Percentiles rank a stretch among this genome's conserved stretches.
These are phyloP conservation scores for Synanthedon andrenaeformis DNA, from an alignment of 2,888 invertebrate genomes.

Conservation along the genomic window DNA sequence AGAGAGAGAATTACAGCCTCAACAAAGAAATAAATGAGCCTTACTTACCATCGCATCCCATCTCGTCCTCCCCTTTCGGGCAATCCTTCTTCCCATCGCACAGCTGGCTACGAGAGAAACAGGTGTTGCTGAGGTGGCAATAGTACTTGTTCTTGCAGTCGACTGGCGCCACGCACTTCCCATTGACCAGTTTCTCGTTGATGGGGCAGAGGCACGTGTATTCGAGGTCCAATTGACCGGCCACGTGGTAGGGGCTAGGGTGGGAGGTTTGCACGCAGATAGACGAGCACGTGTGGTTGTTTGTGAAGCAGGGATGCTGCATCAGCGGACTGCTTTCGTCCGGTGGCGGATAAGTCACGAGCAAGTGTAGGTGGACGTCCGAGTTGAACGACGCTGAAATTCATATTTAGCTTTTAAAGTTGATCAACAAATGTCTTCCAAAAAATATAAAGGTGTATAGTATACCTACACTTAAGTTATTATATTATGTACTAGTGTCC, in stretches of 20 bases:
- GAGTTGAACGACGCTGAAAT: slow-evolving; percentile 63
- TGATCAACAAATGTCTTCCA: no score
- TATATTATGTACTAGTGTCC: no score
- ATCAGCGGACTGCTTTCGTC: slow-evolving; percentile 18
- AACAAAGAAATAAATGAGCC: background rate
- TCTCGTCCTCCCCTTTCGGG: slow-evolving; percentile 67
- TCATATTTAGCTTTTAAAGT: no score
- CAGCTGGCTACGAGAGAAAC: slow-evolving; percentile 32
- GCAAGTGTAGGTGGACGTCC: slow-evolving; percentile 41
- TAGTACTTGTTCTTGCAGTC: slow-evolving; percentile 61
- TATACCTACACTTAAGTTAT: no score
- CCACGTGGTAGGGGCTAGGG: slow-evolving; percentile 8
- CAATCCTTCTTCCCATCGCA: slow-evolving; percentile 71
- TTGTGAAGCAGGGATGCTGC: slow-evolving; percentile 69
- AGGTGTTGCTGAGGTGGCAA: slow-evolving; percentile 54
- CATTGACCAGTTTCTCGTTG: slow-evolving; percentile 65
- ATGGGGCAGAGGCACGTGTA: slow-evolving; percentile 75
- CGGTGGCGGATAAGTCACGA: slow-evolving; percentile 22
- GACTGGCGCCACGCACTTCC: slow-evolving; percentile 68
- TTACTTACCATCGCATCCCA: slow-evolving; percentile 45
- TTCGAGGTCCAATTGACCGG: background rate
- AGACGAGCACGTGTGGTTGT: slow-evolving; percentile 78
- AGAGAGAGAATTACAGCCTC: no score
- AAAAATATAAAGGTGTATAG: no score
- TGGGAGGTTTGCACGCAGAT: slow-evolving; percentile 72